phyloP scores from a whole-genome alignment of 2,888 invertebrate species.

The Lasioglossum leucozonium region DNA sequence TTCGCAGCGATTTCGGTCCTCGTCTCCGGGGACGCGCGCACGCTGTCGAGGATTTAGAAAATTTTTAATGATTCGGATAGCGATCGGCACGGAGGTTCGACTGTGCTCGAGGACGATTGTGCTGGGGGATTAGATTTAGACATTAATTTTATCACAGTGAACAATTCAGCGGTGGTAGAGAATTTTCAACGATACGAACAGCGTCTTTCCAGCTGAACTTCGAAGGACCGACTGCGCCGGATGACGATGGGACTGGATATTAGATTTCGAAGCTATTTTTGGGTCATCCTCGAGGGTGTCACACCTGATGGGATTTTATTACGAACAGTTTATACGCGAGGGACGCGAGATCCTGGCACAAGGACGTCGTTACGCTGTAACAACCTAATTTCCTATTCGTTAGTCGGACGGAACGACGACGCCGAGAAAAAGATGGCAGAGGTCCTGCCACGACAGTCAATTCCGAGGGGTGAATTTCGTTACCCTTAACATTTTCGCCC shows the following conservation, averaged over 20 bases:
- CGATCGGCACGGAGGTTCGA: not conserved
- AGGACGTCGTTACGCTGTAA: constrained; percentile 51
- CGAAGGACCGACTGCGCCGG: not conserved
- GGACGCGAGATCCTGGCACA: constrained; percentile 35
- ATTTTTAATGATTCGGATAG: not conserved
- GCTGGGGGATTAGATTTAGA: not conserved
- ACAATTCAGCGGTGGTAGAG: not conserved
- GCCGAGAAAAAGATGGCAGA: constrained; percentile 9
- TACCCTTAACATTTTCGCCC: not conserved
- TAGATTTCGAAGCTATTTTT: constrained; percentile 26
- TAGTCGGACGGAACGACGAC: constrained; percentile 30
- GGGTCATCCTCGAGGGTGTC: constrained; percentile 22
- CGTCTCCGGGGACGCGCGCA: not conserved
- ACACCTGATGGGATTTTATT: constrained; percentile 35
- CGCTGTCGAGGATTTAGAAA: not conserved
- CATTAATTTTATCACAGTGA: not conserved
- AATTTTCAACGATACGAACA: not conserved
- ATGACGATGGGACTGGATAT: constrained; percentile 12
- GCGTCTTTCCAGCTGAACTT: not conserved
- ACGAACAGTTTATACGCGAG: constrained; percentile 25
- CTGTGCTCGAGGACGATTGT: not conserved
- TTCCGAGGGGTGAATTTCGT: not conserved
- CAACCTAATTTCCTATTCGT: constrained; percentile 62
- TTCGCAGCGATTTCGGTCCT: not conserved
- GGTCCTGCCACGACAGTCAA: not conserved